A percentile compares a stretch with the other conserved stretches of the same genome.
phyloP scores from a whole-genome alignment of 2,888 invertebrate genomes.

The Blastobasis adustella region DNA sequence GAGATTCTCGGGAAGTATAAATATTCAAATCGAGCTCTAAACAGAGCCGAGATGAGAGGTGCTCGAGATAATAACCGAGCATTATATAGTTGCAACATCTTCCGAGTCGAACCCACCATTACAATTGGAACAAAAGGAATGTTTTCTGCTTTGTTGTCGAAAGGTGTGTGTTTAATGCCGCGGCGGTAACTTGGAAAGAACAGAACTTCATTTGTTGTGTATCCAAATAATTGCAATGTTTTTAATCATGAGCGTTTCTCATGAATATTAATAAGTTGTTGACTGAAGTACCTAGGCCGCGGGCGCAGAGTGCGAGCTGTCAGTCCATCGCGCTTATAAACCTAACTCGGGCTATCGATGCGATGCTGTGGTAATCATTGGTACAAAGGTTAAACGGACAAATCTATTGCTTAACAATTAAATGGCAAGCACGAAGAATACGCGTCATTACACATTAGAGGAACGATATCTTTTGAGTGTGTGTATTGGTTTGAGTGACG shows the following conservation, averaged over 20 bases:
- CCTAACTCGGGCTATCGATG: slow-evolving; percentile 21
- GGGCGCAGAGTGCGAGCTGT: neutral
- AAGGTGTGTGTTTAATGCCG: slow-evolving; percentile 2
- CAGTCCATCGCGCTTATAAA: neutral
- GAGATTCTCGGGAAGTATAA: slow-evolving; percentile 16
- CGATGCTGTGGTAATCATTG: slow-evolving; percentile 39
- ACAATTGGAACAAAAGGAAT: slow-evolving; percentile 16
- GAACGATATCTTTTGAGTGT: slow-evolving; percentile 57
- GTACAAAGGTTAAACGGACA: slow-evolving; percentile 53
- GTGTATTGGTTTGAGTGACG: slow-evolving; percentile 51
- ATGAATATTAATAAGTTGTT: slow-evolving; percentile 6
- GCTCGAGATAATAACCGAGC: slow-evolving; percentile 22
- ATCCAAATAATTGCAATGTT: neutral
- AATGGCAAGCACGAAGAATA: slow-evolving; percentile 66
- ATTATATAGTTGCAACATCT: slow-evolving; percentile 22
- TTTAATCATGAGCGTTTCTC: slow-evolving; percentile 2
- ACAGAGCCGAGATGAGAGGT: slow-evolving; percentile 20
- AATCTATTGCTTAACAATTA: slow-evolving; percentile 62
- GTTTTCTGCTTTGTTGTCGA: slow-evolving; percentile 15
- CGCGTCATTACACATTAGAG: slow-evolving; percentile 67
- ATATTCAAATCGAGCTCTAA: slow-evolving; percentile 19
- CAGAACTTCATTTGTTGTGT: too few species aligned
- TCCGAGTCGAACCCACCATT: slow-evolving; percentile 15
- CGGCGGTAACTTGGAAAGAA: too few species aligned
- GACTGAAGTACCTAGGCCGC: too few species aligned